Conservation (phyloP, 2,113 vertebrate genomes). For the Macquaria australasica region DNA sequence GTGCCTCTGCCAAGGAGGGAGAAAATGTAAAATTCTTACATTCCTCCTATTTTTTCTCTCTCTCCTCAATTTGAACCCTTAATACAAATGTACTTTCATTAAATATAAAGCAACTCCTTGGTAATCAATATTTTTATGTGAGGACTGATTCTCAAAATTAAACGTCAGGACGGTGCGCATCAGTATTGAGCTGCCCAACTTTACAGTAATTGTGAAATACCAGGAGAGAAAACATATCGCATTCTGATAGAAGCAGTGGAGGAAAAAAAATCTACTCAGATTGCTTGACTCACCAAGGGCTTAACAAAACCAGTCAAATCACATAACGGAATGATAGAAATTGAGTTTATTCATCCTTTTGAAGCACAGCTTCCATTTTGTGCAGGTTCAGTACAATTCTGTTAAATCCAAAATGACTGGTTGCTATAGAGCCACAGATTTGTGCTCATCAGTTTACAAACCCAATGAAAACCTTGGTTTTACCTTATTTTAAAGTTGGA, state of each 20-base stretch:
- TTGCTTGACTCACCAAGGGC: not conserved
- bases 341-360: slow-evolving; percentile 1
- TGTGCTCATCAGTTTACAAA: not conserved
- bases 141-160: slow-evolving; percentile 15
- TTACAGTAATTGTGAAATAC: not conserved
- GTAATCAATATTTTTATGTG: not conserved
- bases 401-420: not conserved
- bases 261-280: not conserved
- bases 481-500: not conserved
- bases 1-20: not conserved
- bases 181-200: not conserved
- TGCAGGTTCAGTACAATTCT: not conserved
- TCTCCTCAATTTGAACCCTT: not conserved
- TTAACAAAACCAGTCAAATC: slow-evolving; percentile 8
- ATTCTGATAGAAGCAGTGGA: not conserved
- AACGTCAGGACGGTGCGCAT: not conserved
- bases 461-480: slow-evolving; percentile 5
- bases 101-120: not conserved
- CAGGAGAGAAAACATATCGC: not conserved
- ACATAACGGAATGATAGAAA: slow-evolving; percentile 2
- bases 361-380: not conserved
- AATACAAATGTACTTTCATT: not conserved
- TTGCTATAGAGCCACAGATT: not conserved
- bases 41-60: not conserved
- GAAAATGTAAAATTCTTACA: not conserved